Evolutionary conservation across 2,888 invertebrate species (phyloP), one percentile per base, ranked within the genome.

Genomic region (Latheticus oryzae): DNA sequence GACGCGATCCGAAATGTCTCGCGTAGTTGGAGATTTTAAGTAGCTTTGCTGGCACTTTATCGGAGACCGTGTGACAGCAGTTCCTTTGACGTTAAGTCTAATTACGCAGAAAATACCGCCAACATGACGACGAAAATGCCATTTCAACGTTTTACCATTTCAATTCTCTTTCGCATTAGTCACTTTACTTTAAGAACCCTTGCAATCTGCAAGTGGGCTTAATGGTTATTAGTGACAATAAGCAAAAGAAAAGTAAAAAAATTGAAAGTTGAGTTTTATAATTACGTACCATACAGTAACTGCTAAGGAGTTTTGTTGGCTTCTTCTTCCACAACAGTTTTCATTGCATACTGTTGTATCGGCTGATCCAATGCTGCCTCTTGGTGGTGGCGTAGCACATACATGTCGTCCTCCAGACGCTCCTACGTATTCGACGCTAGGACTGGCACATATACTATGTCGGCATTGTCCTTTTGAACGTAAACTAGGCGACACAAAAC

Each of bases 331-430:
- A 59, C 76, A 76, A 62, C 78, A 77, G 55, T 70, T 72, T 35
- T 77, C 76, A 45, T 67, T 71, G 59, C 75, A 75, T 38, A 70
- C 48, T 23, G 69, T 60, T 19, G 69, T 69, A 23, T 73, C 74
- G 5, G 64, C 70, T 2, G 72, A 70, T 11, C 72, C 71, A 37
- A 72, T 65, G 63, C 73, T 73, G 7, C 72, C 73, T 35, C 79
- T 70, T 1, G 77, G 76, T 4, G 78, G 78, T 11, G 79, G 78
- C 35, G 78, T 79, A 5, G 78, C 78, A 63, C 78, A 78, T 26
- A 79, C 77, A 63, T 84, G 81, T 52, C 87, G 79, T 2, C 86
- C 86, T 17, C 85, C 86, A 61, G 84, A 84, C 24, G 84, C 84
- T 16, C 85, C 86, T 66, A 86, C 85, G 73, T 86, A 87, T 73